phyloP scores from a whole-genome alignment of 2,888 invertebrate species.

The Polyommatus icarus region DNA sequence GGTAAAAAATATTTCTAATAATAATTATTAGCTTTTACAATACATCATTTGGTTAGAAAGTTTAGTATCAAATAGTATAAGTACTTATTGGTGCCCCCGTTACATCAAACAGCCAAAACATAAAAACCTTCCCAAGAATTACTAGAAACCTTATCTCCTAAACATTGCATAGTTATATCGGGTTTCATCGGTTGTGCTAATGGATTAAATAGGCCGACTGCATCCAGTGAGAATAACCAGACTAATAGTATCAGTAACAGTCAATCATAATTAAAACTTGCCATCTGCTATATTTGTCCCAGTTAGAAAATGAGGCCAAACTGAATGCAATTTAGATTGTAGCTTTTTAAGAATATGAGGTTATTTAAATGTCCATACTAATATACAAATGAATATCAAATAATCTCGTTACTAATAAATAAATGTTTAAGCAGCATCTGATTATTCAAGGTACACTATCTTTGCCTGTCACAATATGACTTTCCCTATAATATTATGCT shows the following conservation, averaged over 20 bases:
- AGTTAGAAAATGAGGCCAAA: constrained; percentile 8
- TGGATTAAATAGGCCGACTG: constrained; percentile 56
- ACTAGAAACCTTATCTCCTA: neutral
- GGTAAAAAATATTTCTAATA: too few species aligned
- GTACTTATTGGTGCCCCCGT: too few species aligned
- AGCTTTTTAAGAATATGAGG: neutral
- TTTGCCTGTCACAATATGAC: too few species aligned
- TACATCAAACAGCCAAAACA: neutral
- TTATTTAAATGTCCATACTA: neutral
- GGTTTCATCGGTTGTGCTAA: constrained; percentile 45
- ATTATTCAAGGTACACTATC: too few species aligned
- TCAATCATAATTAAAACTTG: constrained; percentile 41
- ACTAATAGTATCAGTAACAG: constrained; percentile 45
- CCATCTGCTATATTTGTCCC: constrained; percentile 33
- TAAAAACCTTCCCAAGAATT: neutral
- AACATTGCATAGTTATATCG: neutral
- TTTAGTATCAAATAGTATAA: too few species aligned
- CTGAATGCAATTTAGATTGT: neutral
- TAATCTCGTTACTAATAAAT: neutral
- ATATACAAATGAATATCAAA: too few species aligned
- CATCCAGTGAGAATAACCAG: constrained; percentile 48
- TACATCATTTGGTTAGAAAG: too few species aligned
- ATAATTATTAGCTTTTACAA: too few species aligned
- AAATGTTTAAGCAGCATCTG: too few species aligned
- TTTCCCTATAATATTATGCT: too few species aligned